Percentiles rank a stretch among this genome's conserved stretches.
phyloP scores from a whole-genome alignment of 2,888 invertebrate species.

The Trachelus tabidus region DNA sequence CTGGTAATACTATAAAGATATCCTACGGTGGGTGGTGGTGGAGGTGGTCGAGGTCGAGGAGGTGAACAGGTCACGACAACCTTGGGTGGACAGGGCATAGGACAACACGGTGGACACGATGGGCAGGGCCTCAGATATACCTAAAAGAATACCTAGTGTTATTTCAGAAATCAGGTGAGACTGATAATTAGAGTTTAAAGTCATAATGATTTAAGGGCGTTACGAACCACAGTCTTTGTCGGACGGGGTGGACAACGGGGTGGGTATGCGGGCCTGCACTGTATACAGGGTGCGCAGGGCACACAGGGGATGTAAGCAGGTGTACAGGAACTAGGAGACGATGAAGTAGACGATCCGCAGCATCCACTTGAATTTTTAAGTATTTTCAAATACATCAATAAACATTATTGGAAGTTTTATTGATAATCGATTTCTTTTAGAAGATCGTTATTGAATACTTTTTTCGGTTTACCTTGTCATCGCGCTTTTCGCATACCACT shows the following conservation, averaged over 20 bases:
- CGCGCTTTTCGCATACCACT: too few relatives aligned
- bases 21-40: conserved; percentile 25
- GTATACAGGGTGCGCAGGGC: conserved; percentile 19
- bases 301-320: conserved; percentile 1
- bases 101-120: conserved; percentile 39
- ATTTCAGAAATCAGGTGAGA: too few relatives aligned
- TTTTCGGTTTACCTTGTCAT: too few relatives aligned
- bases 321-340: too few relatives aligned
- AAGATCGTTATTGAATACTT: too few relatives aligned
- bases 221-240: conserved; percentile 36
- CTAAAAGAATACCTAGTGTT: conserved; percentile 8
- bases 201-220: neutral
- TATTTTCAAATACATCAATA: too few relatives aligned
- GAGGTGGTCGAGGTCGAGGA: conserved; percentile 22
- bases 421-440: too few relatives aligned
- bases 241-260: conserved; percentile 19
- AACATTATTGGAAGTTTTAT: too few relatives aligned
- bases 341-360: too few relatives aligned
- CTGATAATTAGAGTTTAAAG: neutral
- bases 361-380: too few relatives aligned
- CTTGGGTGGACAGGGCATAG: conserved; percentile 45
- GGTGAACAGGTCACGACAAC: conserved; percentile 36
- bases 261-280: conserved; percentile 15
- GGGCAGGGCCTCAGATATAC: conserved; percentile 45
- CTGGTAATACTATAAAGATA: conserved; percentile 36